Evolutionary conservation across 2,888 invertebrate species (phyloP).

Genomic region (Dascillus cervinus): DNA sequence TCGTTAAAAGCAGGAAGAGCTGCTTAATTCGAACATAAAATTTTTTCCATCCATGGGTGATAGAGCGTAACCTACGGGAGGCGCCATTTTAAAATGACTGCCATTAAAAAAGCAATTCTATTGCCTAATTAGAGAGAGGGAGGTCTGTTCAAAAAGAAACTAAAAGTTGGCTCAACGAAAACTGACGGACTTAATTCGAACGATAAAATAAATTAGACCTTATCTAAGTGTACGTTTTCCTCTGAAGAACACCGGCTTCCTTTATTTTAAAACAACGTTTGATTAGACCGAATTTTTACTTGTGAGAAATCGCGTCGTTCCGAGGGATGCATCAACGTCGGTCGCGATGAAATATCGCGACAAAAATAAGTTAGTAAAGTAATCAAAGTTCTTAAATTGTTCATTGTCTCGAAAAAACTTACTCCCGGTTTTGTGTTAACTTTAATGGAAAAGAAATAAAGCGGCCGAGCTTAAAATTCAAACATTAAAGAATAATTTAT

Average conservation of each 20-base stretch:
- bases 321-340: too few relatives aligned
- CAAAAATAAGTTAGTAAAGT: conserved; percentile 26
- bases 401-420: conserved; percentile 26
- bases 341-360: conserved; percentile 17
- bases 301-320: too few relatives aligned
- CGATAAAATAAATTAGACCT: conserved; percentile 23
- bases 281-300: too few relatives aligned
- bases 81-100: conserved; percentile 21
- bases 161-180: conserved; percentile 18
- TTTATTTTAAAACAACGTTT: conserved; percentile 13
- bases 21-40: conserved; percentile 13
- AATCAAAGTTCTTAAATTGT: conserved; percentile 39
- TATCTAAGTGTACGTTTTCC: conserved; percentile 15
- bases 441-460: conserved; percentile 13
- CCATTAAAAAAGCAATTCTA: conserved; percentile 21
- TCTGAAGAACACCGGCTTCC: conserved; percentile 14
- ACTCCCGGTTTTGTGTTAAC: conserved; percentile 12
- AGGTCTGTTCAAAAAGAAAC: conserved; percentile 17
- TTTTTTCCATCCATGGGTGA: conserved; percentile 13
- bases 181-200: conserved; percentile 21
- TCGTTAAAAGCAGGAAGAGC: conserved; percentile 8
- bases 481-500: conserved; percentile 29
- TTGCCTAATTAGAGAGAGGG: conserved; percentile 21
- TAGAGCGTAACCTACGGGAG: conserved; percentile 15
- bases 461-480: conserved; percentile 13